Base-by-base conservation (phyloP, 2,888 invertebrate genomes). In the Baccha elongata region DNA sequence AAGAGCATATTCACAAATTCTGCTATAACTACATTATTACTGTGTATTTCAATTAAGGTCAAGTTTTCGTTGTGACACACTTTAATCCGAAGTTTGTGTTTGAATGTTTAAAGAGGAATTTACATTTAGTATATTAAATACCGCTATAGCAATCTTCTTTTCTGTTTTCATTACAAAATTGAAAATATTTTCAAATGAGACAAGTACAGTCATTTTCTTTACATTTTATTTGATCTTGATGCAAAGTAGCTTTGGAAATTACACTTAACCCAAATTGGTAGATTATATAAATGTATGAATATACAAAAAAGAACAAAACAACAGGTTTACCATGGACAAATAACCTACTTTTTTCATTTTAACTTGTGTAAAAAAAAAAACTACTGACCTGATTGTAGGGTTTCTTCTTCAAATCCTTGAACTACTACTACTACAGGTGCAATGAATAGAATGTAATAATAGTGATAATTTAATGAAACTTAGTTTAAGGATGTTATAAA, bases 11-110 rank as follows among this genome's bases (percentile, higher is more conserved):
- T 35, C 23, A 42, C 42, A 42, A 75, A 50, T 40, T 15, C 23
- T 58, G 13, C 13, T 58, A 23, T 35, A 8, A 11, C n/a, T 13
- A 13, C 26, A 23, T 23, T 37, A 53, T 69, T 69, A 76, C 76
- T 64, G 76, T 69, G 53, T 50, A 76, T 40, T 76, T 62, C n/a
- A 73, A 79, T 79, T 79, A 73, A 68, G 79, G 79, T 79, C 79
- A 79, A 79, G 79, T 79, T 73, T 67, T 62, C 40, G 53, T 42
- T 40, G 67, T 73, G 79, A 68, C 79, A 79, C 35, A 78, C 72
- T 65, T 69, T 65, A 32, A 21, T 55, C 11, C 46, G 32, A 58
- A 15, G 37, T 42, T 35, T 58, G 58, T 60, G 58, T 48, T 40
- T 29, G 29, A 32, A 8, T 71, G 37, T 50, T 32, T 32, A 21